Evolutionary conservation across 92 coral and sea anemone genomes (phyloP).

Genomic region (Diadumene lineata): DNA sequence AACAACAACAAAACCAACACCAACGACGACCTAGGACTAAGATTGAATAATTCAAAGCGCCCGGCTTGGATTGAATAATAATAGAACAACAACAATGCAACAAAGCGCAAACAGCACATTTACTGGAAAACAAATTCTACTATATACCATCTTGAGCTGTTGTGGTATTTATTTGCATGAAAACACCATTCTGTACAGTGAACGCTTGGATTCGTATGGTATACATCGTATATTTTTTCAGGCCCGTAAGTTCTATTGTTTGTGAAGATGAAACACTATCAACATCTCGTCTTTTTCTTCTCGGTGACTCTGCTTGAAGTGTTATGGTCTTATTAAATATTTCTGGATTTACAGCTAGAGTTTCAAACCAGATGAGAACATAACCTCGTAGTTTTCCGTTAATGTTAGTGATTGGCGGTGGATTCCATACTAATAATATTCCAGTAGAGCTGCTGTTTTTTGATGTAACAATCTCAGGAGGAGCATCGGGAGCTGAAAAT

Average conservation of each 20-base stretch:
- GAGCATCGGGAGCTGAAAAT: slow-evolving; percentile 32
- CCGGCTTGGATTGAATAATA: too few species aligned
- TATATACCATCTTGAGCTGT: slow-evolving; percentile 65
- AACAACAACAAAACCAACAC: too few species aligned
- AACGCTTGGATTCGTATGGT: slow-evolving; percentile 57
- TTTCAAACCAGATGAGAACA: slow-evolving; percentile 20
- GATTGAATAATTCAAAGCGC: too few species aligned
- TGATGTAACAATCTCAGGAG: slow-evolving; percentile 35
- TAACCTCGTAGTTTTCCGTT: slow-evolving; percentile 36
- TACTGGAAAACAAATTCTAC: too few species aligned
- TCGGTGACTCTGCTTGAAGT: too few species aligned
- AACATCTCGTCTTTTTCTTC: slow-evolving; percentile 14
- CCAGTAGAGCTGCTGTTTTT: slow-evolving; percentile 26
- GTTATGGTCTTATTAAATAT: slow-evolving; percentile 19
- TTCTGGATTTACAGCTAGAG: slow-evolving; percentile 15
- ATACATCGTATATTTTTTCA: slow-evolving; percentile 58
- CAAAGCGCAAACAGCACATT: too few species aligned
- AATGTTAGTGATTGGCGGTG: slow-evolving; percentile 25
- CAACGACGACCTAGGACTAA: too few species aligned
- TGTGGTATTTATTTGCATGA: slow-evolving; percentile 26
- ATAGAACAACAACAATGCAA: too few species aligned
- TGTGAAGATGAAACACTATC: not conserved
- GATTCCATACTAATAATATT: slow-evolving; percentile 13
- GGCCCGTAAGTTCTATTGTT: slow-evolving; percentile 12
- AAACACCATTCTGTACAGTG: slow-evolving; percentile 40